Percentiles rank a stretch among this genome's conserved stretches.
These are phyloP conservation scores for Brachyalestes nurse DNA, from an alignment of 2,797 vertebrate species.

Conservation along the genomic window DNA sequence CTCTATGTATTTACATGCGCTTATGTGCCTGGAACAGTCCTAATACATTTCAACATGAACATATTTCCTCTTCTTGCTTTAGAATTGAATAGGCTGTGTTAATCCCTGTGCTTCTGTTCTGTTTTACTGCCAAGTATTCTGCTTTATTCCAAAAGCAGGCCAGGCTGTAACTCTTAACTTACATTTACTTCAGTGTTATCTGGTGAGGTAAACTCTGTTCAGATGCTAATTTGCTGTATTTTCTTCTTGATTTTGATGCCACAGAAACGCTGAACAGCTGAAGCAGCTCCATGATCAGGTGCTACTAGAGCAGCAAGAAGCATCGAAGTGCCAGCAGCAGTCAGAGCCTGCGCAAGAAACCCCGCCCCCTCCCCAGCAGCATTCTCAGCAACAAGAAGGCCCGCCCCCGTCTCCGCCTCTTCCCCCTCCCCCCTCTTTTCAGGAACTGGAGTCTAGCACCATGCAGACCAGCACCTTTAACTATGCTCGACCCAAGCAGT, in stretches of 20 bases:
- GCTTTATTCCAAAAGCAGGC: no score
- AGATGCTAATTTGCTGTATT: conserved; percentile 39
- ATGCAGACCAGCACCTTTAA: conserved; percentile 98
- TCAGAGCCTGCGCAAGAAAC: conserved; percentile 67
- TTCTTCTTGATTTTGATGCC: conserved; percentile 55
- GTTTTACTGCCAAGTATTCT: no score
- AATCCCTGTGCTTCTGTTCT: no score
- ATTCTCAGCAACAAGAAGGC: conserved; percentile 73
- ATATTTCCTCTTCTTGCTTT: no score
- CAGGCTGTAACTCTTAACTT: no score
- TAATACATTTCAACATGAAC: no score
- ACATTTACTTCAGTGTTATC: no score
- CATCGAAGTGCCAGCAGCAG: conserved; percentile 73
- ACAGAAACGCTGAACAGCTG: conserved; percentile 89
- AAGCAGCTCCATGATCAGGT: conserved; percentile 95
- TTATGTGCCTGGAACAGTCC: no score
- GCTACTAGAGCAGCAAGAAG: conserved; percentile 89
- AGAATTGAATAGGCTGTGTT: no score
- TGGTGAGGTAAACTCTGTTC: not conserved
- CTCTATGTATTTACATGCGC: no score
- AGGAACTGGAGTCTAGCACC: conserved; percentile 87
- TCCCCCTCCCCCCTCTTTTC: conserved; percentile 92
- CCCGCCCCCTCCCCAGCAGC: conserved; percentile 76
- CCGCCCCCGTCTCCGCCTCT: conserved; percentile 86
- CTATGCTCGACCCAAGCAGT: conserved; percentile 97